These are phyloP conservation scores for Aphelocoma californica DNA, from an alignment of 2,797 vertebrate genomes.

Conservation along the genomic window DNA sequence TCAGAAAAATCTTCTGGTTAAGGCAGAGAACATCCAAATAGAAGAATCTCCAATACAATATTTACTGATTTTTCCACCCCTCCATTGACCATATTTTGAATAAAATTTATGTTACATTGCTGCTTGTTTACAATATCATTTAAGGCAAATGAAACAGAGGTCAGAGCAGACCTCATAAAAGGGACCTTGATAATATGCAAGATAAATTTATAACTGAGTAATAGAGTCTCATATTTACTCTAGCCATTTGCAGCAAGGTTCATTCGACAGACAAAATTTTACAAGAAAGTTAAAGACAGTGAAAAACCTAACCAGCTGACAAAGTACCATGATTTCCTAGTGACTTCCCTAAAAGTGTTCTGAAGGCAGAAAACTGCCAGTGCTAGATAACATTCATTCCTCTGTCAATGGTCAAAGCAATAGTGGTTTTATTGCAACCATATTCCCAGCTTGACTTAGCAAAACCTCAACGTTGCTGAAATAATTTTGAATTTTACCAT, in stretches of 20 bases:
- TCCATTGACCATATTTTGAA: neutral
- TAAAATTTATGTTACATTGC: neutral
- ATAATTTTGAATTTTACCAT: neutral
- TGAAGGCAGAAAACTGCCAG: neutral
- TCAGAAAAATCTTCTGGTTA: neutral
- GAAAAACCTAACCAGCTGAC: neutral
- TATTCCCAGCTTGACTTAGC: neutral
- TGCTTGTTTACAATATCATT: neutral
- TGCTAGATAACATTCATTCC: neutral
- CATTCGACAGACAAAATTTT: neutral
- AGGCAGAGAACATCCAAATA: neutral
- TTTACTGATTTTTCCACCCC: neutral
- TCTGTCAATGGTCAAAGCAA: neutral
- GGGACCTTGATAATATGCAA: neutral
- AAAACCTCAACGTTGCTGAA: neutral
- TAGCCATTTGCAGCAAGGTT: neutral
- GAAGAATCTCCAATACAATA: neutral
- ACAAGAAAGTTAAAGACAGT: neutral
- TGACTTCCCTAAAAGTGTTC: neutral
- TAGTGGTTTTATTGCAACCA: constrained; percentile 16
- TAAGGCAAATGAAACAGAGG: neutral
- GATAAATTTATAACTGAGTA: neutral
- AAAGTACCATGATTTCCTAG: neutral
- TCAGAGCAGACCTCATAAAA: neutral
- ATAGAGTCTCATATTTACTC: neutral